Evolutionary conservation across 2,797 vertebrate species (phyloP), one percentile per base, ranked within the genome.

Genomic region (Pipistrellus pipistrellus): DNA sequence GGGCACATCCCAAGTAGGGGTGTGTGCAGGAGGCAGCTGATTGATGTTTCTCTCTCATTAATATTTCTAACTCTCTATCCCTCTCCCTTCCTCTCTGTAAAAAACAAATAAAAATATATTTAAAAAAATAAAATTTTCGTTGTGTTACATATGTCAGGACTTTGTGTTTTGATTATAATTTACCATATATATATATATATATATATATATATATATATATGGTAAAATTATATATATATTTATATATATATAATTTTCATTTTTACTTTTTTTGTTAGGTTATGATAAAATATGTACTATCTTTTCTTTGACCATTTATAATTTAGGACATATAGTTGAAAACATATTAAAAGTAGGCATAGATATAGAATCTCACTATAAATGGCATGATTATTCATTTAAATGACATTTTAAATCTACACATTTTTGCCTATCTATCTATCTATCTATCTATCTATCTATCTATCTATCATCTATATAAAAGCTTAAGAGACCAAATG

Each of bases 191-290:
- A 48, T 93, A 38, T 38, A 41, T 41, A 41, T 7, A 38, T 4
- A n/a, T 38, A n/a, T n/a, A n/a, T n/a, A n/a, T n/a, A 38, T 38
- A 38, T 38, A 38, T 38, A 41, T 41, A 41, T 41, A 41, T 7
- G 6, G 6, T 41, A 41, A 38, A 41, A 75, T 1, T 6, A 27
- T 30, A 48, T 32, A 44, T 5, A n/a, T n/a, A n/a, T n/a, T n/a
- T 81, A 9, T 89, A 15, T 59, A 4, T 48, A 48, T 48, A 15
- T 15, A 6, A 53, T 88, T 81, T 88, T 81, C 30, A 38, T 68
- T 66, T 90, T 85, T 83, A 64, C 18, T 35, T 35, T 38, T 95
- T 90, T 85, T 88, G 21, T 85, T 80, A 41, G 12, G 6, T 77
- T 88, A 87, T 90, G n/a, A 76, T 25, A 71, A 87, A 85, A 6